phyloP scores from a whole-genome alignment of 2,797 vertebrate species.

The Scleropages formosus region DNA sequence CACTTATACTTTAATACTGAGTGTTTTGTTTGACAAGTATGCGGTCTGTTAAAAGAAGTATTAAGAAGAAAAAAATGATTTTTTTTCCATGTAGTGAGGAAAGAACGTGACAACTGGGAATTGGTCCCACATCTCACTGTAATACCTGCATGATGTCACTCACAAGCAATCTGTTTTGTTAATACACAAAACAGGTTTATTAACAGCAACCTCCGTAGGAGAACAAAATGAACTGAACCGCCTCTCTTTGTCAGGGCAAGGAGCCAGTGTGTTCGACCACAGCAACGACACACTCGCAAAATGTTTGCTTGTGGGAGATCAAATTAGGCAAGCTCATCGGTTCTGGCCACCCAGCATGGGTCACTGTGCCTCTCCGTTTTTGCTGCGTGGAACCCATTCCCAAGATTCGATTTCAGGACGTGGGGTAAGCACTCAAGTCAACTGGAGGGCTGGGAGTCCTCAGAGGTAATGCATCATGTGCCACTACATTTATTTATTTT shows the following conservation, averaged over 20 bases:
- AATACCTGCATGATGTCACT: conserved; percentile 9
- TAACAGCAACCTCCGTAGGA: conserved; percentile 9
- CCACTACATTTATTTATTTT: conserved; percentile 33
- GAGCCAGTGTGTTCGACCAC: too few species aligned
- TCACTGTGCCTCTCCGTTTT: neutral
- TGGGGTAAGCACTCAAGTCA: conserved; percentile 5
- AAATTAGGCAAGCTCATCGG: too few species aligned
- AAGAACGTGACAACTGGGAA: conserved; percentile 6
- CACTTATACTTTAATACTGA: conserved; percentile 14
- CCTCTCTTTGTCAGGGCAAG: conserved; percentile 1
- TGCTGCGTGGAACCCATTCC: neutral
- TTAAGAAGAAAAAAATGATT: too few species aligned
- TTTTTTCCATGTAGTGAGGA: neutral
- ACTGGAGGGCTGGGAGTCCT: conserved; percentile 2
- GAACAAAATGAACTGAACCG: conserved; percentile 16
- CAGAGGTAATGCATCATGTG: conserved; percentile 26
- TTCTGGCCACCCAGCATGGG: neutral
- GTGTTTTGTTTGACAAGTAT: conserved; percentile 4
- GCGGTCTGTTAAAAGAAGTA: too few species aligned
- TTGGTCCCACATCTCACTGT: conserved; percentile 2
- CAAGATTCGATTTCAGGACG: neutral
- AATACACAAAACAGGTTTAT: too few species aligned
- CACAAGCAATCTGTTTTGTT: too few species aligned
- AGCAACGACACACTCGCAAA: neutral
- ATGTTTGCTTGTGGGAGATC: neutral